These are phyloP conservation scores for Cricetomys ansorgei DNA, from an alignment of 2,113 vertebrate species.

Conservation along the genomic window DNA sequence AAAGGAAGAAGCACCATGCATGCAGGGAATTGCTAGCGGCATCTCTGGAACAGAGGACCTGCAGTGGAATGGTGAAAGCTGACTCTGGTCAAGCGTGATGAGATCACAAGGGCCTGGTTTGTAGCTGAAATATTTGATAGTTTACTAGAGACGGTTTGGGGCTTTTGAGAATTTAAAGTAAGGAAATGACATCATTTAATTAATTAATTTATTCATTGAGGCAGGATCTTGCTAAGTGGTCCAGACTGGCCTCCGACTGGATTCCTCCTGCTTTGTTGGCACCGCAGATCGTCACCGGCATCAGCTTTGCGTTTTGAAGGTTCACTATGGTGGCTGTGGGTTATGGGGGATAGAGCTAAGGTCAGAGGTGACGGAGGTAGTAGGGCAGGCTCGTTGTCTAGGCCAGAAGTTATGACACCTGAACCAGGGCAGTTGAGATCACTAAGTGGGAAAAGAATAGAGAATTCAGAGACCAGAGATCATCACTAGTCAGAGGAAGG, in stretches of 20 bases:
- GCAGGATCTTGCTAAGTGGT: not conserved
- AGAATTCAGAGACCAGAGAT: not conserved
- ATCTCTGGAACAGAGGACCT: not conserved
- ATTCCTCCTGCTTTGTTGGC: not conserved
- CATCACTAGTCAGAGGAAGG: not conserved
- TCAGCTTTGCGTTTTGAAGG: not conserved
- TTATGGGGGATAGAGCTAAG: not conserved
- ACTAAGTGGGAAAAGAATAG: not conserved
- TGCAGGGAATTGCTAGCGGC: not conserved
- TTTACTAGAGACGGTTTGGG: not conserved
- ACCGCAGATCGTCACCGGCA: not conserved
- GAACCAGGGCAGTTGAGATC: not conserved
- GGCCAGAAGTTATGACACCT: not conserved
- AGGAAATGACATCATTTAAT: not conserved
- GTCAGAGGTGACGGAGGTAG: not conserved
- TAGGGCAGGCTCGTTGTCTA: not conserved
- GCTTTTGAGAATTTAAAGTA: not conserved
- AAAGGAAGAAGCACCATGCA: not conserved
- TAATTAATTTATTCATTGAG: no score
- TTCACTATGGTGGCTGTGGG: not conserved
- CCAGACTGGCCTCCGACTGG: not conserved
- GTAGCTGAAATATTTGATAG: not conserved
- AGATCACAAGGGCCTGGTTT: not conserved
- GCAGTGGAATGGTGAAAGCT: not conserved
- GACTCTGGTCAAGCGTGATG: not conserved